Base-by-base conservation (phyloP, 2,888 invertebrate genomes). In the Argyresthia albistria region DNA sequence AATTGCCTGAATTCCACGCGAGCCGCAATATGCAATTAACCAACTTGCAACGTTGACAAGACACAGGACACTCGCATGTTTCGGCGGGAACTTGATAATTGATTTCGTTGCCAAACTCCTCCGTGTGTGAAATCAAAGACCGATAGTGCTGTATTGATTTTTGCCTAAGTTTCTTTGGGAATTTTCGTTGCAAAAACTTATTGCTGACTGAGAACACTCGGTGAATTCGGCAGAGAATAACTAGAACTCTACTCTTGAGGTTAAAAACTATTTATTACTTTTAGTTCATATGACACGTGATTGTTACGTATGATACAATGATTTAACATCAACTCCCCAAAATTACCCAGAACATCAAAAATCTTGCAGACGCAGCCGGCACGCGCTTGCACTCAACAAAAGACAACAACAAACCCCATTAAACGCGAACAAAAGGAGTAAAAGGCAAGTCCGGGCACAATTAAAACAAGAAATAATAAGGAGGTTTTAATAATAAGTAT, bases 401-500 rank as follows among this genome's bases (percentile, higher is more conserved):
- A 63, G 70, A 75, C 78, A 80, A 86, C 83, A 86, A 86, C 84
- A 78, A 79, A 76, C 77, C 73, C 86, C 86, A 87, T 87, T 87
- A 86, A 86, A 67, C 67, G 64, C 65, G 74, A 81, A 87, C 86
- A 86, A 87, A 83, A 80, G 83, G 75, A 76, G 80, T 76, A 81
- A 84, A 86, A 80, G 80, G 78, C 82, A 84, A 86, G 86, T 82
- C 78, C 71, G 70, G 74, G 80, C 73, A 82, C 86, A 87, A 87
- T 87, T 87, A 86, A 84, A 83, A 82, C 82, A 84, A 83, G 81
- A 84, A 84, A 82, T 84, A 86, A 84, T 84, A 86, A 84, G 82
- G 84, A 83, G 76, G 50, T 75, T 78, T 79, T 78, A 79, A 80
- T 84, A 84, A 84, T 86, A 86, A 86, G 83, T 82, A 82, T 82